Evolutionary conservation across 2,888 invertebrate species (phyloP), one percentile per base, ranked within the genome.

Genomic region (Cataglyphis cursor): DNA sequence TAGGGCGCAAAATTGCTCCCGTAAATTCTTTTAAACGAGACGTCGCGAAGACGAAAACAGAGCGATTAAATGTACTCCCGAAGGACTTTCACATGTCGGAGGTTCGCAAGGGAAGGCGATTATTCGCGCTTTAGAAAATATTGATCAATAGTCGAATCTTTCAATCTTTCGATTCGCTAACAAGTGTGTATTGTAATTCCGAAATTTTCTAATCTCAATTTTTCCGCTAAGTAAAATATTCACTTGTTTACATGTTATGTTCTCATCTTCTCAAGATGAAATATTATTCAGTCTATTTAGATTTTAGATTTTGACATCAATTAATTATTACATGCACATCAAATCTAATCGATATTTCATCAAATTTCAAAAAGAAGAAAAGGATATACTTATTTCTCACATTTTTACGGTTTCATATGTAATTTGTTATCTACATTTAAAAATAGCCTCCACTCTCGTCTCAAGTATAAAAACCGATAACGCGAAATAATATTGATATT

Each of bases 11-110:
- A 59, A 21, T 21, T 18, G 57, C 18, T 44, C 9, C 5, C 64
- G 18, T 31, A 21, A 66, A 31, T 66, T 57, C 51, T 51, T 51
- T 51, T n/a, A 51, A 68, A 44, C 51, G 68, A 24, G 21, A n/a
- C 21, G 3, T 24, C 18, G 18, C 31, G 3, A 51, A 2, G 51
- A 51, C 38, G 38, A 66, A 66, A 66, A 57, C 66, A 57, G 54
- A 57, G 8, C 41, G n/a, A 41, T 57, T 24, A 28, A 76, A 66
- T 28, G 51, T 54, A 64, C 24, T 12, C 12, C 65, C 18, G 28
- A 41, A 24, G 15, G 21, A 6, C 59, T 31, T 44, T 3, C 10
- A 24, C 3, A 4, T 51, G 51, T 65, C 8, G 38, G 3, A n/a
- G 2, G 4, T 3, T 41, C 41, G 24, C 1, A 18, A n/a, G 10